phyloP scores from a whole-genome alignment of 2,113 vertebrate species.

The Pelmatolapia mariae region DNA sequence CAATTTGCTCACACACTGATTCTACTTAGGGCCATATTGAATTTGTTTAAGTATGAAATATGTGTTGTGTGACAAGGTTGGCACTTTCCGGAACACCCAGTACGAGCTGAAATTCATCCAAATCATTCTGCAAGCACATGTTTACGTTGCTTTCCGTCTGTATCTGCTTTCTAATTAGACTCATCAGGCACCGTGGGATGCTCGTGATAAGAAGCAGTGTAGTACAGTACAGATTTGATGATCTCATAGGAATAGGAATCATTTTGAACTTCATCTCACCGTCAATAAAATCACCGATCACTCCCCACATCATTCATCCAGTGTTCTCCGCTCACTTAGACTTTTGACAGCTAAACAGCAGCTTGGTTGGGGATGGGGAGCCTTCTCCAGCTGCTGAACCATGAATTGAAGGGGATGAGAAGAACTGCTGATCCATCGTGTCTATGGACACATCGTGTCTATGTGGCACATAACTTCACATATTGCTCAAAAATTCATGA shows the following conservation, averaged over 20 bases:
- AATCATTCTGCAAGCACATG: background rate
- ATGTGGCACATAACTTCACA: background rate
- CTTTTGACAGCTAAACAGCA: background rate
- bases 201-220: background rate
- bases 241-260: background rate
- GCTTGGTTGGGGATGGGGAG: background rate
- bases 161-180: constrained; percentile 19
- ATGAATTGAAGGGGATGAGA: background rate
- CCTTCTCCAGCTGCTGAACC: background rate
- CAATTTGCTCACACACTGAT: constrained; percentile 31
- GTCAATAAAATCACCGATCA: background rate
- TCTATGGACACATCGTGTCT: background rate
- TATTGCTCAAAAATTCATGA: constrained; percentile 21
- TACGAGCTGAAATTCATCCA: background rate
- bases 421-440: constrained; percentile 9
- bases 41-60: constrained; percentile 39
- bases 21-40: constrained; percentile 23
- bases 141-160: background rate
- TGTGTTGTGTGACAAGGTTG: constrained; percentile 10
- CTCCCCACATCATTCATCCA: background rate
- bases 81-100: background rate
- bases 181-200: background rate
- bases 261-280: background rate
- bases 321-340: background rate
- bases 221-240: background rate